Base-by-base conservation (phyloP, 2,113 vertebrate genomes). In the Alectura lathami region DNA sequence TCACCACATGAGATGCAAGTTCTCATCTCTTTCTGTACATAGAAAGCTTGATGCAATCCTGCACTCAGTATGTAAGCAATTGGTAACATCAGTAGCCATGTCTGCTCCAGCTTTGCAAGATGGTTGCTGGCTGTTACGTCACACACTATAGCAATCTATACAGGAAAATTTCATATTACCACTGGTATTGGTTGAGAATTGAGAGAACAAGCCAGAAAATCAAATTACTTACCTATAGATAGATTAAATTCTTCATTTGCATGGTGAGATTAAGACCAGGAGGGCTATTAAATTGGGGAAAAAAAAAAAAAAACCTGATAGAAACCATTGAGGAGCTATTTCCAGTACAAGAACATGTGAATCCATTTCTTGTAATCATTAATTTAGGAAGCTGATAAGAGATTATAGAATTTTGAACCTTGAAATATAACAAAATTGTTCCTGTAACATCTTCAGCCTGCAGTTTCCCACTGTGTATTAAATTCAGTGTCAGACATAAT, bases 391-490 rank as follows among this genome's bases (percentile, higher is more conserved):
- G 30, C 42, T 47, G 21, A 26, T 83, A 82, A 68, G 34, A 94
- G 48, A 96, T 83, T 92, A 45, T 47, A 8, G 84, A 54, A 75
- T 93, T 95, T 78, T 66, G 40, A 92, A 86, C 30, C 70, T 70
- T 90, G 69, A 95, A 94, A 91, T 89, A 32, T 10, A 88, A 62
- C 59, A 91, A 87, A 93, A 89, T 67, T 94, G 6, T 36, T 89
- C 50, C 56, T 91, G 29, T 59, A 88, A 89, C 22, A 68, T 9
- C 18, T 83, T 85, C 54, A 81, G 47, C 60, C 68, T 93, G 63
- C 60, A 92, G 60, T 87, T 94, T 94, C 63, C 53, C 43, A 51
- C 48, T 2, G 0, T 74, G 36, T 50, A 70, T 70, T 86, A 82
- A 90, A 81, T 77, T 88, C 67, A 74, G 34, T 29, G 26, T 88